Base-by-base conservation (phyloP, 2,797 vertebrate species). In the Rhinoraja longicauda region DNA sequence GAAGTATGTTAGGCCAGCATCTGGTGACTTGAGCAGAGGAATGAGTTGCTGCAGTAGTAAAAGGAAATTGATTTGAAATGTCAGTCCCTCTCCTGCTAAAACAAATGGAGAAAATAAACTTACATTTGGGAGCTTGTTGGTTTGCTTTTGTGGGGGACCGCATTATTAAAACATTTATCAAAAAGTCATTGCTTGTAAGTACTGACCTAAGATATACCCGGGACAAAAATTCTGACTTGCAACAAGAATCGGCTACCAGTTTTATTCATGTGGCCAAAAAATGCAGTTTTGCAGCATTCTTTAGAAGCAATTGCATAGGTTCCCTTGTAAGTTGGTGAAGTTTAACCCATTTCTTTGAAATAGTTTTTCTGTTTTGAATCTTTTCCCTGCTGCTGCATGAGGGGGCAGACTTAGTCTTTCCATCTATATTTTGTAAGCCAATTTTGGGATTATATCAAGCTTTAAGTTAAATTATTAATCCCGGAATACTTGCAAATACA, bases 281-380 rank as follows among this genome's bases (percentile, higher is more conserved):
- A 92, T 92, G 90, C 45, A 75, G 90, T 92, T 92, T 73, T 92
- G 70, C 90, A 92, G 72, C 90, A 92, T 92, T 92, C 90, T 92
- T 92, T 92, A 39, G 67, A 62, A 13, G 88, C 72, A 72, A 67
- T 45, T 73, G 67, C 90, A 91, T 91, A 73, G 73, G 36, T 91
- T 36, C 62, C 39, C 8, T 13, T 91, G 67, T 73, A 91, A 29
- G 72, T 77, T 70, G 57, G 64, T 70, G 64, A 90, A 10, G 21
- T 91, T 91, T 72, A 75, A 72, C 90, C 90, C 24, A 72, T 91
- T 53, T 70, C 36, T 90, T 90, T 72, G 24, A 73, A 73, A 90
- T 72, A 0, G 67, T 32, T 70, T 90, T 32, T 70, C 70, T 90
- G 17, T 90, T 2, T 90, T 70, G 72, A 36, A 13, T 39, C 3